Evolutionary conservation across 2,113 vertebrate genomes (phyloP), one percentile per base, ranked within the genome.

Genomic region (Nothoprocta perdicaria): DNA sequence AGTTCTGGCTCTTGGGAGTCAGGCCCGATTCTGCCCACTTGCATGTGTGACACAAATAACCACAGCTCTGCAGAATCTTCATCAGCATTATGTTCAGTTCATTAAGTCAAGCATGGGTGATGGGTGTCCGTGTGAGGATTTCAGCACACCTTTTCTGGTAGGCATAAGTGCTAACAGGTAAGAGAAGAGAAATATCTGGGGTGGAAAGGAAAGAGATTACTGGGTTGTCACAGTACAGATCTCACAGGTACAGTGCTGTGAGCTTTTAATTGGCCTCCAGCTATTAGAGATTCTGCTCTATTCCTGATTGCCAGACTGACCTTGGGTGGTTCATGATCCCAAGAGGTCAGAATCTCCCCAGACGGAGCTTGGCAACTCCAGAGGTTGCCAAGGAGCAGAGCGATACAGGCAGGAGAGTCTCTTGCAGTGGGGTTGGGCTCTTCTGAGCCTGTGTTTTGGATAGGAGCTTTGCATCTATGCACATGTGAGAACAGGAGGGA

Each of bases 311-410:
- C 27, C 53, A 55, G 27, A 8, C 53, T 29, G 53, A 17, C 27
- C 29, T 27, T 55, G 53, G 27, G 27, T 29, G 53, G 53, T 55
- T 55, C 27, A 15, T 55, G 27, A 55, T 55, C 53, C 15, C 53
- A 29, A 27, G 29, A 50, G 67, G 23, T 71, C 48, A 82, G 72
- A 88, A 38, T 69, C 57, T 82, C 84, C 63, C 61, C 86, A 83
- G 60, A 12, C 11, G 71, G 43, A 78, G 80, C 57, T 91, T 91
- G 85, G 76, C 63, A 55, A 43, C 29, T 75, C 52, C 35, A 23
- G 52, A 80, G 55, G 84, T 78, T 90, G 84, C 77, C 76, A 66
- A 46, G 80, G 83, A 90, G 50, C 79, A 78, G 24, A 75, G 61
- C 21, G 19, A 69, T 76, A 55, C 50, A 24, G 75, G 45, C 40